Conservation (phyloP, 2,797 vertebrate genomes). For the Lepus oiostolus region DNA sequence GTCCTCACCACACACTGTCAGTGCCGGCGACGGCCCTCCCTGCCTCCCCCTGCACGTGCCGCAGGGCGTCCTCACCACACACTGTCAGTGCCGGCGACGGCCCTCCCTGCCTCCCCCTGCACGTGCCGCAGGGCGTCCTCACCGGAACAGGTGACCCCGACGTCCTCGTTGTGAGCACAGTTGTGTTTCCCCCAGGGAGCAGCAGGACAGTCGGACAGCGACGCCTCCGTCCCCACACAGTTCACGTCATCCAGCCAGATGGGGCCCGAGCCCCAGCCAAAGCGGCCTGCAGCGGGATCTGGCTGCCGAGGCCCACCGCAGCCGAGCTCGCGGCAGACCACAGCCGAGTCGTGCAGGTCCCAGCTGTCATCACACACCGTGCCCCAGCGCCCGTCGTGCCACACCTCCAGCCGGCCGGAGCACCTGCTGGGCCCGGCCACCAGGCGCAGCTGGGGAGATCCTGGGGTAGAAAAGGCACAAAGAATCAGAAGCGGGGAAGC, state of each 20-base stretch:
- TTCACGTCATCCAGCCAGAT: constrained; percentile 85
- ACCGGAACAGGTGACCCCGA: constrained; percentile 83
- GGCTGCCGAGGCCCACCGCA: constrained; percentile 67
- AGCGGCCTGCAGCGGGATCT: constrained; percentile 71
- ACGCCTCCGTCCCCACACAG: constrained; percentile 78
- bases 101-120: too few species aligned
- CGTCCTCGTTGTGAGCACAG: constrained; percentile 86
- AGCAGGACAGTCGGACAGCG: constrained; percentile 71
- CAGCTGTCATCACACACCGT: constrained; percentile 84
- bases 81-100: too few species aligned
- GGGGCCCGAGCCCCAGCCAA: constrained; percentile 81
- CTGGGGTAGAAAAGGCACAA: not conserved
- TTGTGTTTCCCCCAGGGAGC: constrained; percentile 83
- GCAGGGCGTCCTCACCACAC: too few species aligned
- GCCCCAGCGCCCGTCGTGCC: constrained; percentile 78
- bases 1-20: too few species aligned
- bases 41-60: not conserved
- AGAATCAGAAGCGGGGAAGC: not conserved
- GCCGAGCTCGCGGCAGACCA: constrained; percentile 85
- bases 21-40: accelerated
- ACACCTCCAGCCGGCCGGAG: constrained; percentile 85
- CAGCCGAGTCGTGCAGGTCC: constrained; percentile 79
- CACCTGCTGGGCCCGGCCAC: constrained; percentile 79
- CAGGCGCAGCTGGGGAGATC: constrained; percentile 77
- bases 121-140: not conserved